A percentile compares a stretch with the other conserved stretches of the same genome.
phyloP scores from a whole-genome alignment of 2,888 invertebrate genomes.

The Diarsia brunnea region DNA sequence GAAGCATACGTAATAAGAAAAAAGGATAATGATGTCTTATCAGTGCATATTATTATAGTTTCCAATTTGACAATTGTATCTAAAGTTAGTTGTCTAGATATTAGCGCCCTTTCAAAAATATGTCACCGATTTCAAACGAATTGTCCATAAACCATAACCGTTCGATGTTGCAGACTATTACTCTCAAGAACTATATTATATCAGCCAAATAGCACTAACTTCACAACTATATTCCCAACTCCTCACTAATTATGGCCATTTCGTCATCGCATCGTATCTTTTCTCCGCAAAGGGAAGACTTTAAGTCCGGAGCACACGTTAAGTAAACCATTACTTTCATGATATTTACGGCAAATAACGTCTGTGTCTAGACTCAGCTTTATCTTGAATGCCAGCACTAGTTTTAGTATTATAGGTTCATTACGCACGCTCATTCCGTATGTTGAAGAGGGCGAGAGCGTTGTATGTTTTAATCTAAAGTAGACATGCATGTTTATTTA shows the following conservation, averaged over 20 bases:
- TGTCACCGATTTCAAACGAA: neutral
- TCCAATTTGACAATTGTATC: neutral
- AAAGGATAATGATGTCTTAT: neutral
- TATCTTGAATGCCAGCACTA: conserved; percentile 41
- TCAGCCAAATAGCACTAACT: neutral
- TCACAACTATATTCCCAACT: neutral
- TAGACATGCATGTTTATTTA: neutral
- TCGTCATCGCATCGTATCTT: conserved; percentile 20
- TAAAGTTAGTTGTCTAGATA: neutral
- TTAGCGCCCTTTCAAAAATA: neutral
- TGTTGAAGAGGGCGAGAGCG: conserved; percentile 22
- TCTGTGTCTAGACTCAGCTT: conserved; percentile 61
- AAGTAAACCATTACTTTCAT: conserved; percentile 47
- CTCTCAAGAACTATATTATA: neutral
- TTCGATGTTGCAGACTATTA: neutral
- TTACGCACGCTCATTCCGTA: conserved; percentile 25
- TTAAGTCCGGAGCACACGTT: conserved; percentile 44
- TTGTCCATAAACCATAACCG: neutral
- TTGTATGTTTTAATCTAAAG: conserved; percentile 13
- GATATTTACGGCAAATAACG: conserved; percentile 48
- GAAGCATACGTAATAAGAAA: too few species aligned
- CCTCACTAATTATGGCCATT: conserved; percentile 34
- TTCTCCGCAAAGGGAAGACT: conserved; percentile 15
- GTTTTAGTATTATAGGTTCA: conserved; percentile 39
- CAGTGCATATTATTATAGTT: neutral